Evolutionary conservation across 2,888 invertebrate species (phyloP).

Genomic region (Autographa gamma): DNA sequence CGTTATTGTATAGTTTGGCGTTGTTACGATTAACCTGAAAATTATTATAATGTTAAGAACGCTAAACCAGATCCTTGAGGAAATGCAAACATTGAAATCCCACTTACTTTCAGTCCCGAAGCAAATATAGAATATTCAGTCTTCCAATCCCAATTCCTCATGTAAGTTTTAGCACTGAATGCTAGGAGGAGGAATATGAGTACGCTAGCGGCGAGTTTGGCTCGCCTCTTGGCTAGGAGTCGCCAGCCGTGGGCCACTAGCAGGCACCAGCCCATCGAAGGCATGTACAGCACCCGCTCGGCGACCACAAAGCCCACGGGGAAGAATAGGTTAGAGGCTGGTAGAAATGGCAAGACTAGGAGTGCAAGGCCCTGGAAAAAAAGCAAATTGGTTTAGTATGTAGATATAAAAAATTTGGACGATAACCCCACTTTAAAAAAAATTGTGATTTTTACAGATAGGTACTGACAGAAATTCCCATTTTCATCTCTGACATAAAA

Average conservation of each 20-base stretch:
- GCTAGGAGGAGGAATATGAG: slow-evolving; percentile 92
- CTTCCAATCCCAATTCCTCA: slow-evolving; percentile 97
- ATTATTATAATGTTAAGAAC: slow-evolving; percentile 53
- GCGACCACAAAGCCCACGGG: slow-evolving; percentile 99
- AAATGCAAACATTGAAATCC: slow-evolving; percentile 76
- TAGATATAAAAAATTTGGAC: too few relatives aligned
- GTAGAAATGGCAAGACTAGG: slow-evolving; percentile 96
- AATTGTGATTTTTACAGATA: too few relatives aligned
- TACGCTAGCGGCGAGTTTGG: slow-evolving; percentile 91
- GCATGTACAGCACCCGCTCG: slow-evolving; percentile 98
- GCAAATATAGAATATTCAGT: slow-evolving; percentile 98
- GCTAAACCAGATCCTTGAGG: too few relatives aligned
- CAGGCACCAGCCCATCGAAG: slow-evolving; percentile 99
- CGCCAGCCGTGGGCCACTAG: slow-evolving; percentile 96
- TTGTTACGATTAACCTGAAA: slow-evolving; percentile 95
- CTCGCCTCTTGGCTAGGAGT: slow-evolving; percentile 90
- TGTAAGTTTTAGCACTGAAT: slow-evolving; percentile 95
- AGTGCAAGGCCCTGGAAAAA: slow-evolving; percentile 94
- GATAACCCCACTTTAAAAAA: too few relatives aligned
- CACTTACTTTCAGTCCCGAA: slow-evolving; percentile 92
- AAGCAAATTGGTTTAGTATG: slow-evolving; percentile 30
- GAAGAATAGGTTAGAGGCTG: slow-evolving; percentile 98
- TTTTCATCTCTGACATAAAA: too few relatives aligned
- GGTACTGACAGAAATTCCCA: too few relatives aligned
- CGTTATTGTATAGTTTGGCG: slow-evolving; percentile 99